These are phyloP conservation scores for Rhadina sibilatrix DNA, from an alignment of 2,113 vertebrate species.

Conservation along the genomic window DNA sequence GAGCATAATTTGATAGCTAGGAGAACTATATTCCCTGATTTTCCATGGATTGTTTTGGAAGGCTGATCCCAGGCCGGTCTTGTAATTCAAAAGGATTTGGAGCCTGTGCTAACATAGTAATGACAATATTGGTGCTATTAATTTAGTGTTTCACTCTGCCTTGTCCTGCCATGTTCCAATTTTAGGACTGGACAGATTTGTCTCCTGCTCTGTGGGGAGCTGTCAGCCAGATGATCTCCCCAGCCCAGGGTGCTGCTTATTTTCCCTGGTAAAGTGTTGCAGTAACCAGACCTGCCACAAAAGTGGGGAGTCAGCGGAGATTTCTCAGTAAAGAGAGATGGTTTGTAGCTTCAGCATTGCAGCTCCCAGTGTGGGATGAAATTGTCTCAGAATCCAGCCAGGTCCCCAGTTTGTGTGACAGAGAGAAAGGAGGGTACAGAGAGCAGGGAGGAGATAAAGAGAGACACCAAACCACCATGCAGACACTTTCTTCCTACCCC, in stretches of 20 bases:
- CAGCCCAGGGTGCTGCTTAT: background rate
- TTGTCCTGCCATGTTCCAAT: background rate
- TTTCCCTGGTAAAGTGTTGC: background rate
- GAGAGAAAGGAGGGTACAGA: background rate
- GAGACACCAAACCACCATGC: background rate
- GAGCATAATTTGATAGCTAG: background rate
- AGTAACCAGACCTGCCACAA: background rate
- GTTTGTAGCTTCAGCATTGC: background rate
- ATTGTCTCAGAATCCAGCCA: rapidly evolving
- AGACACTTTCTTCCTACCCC: background rate
- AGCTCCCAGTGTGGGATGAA: background rate
- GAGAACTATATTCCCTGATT: background rate
- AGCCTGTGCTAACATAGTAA: background rate
- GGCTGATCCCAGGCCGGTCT: background rate
- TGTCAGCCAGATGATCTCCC: background rate
- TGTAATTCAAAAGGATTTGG: conserved; percentile 2
- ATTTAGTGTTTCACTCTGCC: background rate
- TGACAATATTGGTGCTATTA: background rate
- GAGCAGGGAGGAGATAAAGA: background rate
- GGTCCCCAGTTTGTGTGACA: background rate
- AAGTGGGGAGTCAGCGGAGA: background rate
- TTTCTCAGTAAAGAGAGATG: background rate
- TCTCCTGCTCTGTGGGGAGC: background rate
- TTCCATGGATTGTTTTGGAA: background rate
- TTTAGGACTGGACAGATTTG: background rate